Base-by-base conservation (phyloP, 2,888 invertebrate genomes). In the Heterodera filipjevi region DNA sequence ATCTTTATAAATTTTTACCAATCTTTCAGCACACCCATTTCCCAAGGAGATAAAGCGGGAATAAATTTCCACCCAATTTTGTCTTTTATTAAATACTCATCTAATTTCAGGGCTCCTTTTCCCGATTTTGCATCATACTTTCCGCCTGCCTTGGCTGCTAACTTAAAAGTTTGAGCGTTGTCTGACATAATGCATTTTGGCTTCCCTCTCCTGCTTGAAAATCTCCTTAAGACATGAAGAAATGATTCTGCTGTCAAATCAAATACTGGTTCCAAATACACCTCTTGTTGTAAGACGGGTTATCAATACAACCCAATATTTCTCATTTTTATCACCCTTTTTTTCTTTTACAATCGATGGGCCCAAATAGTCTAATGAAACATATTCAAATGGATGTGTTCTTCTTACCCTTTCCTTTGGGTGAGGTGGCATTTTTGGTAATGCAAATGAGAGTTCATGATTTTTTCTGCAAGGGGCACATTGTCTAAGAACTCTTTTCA, bases 271-370 rank as follows among this genome's bases (percentile, higher is more conserved):
- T 90, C 90, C n/a, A 91, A 80, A 81, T 90, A 89, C 8, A 0
- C 87, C 86, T 22, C 89, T 80, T 59, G 89, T 90, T 0, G 89
- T 83, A 0, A 90, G 89, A 84, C 90, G 90, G 0, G 90, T 90
- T 78, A 87, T 89, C 12, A 90, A 59, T n/a, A 19, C 84, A 82
- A 90, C 83, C 87, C 87, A 90, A 1, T 66, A 39, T 66, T 86
- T 86, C 14, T 81, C 84, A 2, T 32, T 22, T n/a, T 74, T 64
- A 66, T 53, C 27, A n/a, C 79, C 46, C 12, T 39, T 30, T 5
- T 32, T 3, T 30, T 66, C 30, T n/a, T 70, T 85, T 16, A 89
- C 78, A 44, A 76, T 81, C 22, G 90, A 68, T 0, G 90, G 90
- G 0, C 90, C 90, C 8, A n/a, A 88, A 86, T n/a, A n/a, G n/a